These are phyloP conservation scores for Plutella xylostella DNA, from an alignment of 2,888 invertebrate genomes.

Conservation along the genomic window DNA sequence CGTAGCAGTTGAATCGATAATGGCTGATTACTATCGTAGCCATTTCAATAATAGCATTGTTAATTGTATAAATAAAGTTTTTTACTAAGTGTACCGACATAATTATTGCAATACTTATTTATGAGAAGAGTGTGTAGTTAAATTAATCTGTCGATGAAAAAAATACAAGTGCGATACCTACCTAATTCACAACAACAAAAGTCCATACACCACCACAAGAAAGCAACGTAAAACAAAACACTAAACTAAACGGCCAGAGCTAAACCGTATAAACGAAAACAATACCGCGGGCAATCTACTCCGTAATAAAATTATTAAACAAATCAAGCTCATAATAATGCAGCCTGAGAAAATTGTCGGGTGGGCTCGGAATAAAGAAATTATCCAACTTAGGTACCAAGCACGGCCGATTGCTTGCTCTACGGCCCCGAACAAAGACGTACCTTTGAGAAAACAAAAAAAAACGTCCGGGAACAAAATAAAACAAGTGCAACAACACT, in stretches of 20 bases:
- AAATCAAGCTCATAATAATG: constrained; percentile 67
- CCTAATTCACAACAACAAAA: background rate
- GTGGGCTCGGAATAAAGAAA: constrained; percentile 65
- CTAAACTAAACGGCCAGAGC: no score
- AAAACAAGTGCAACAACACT: constrained; percentile 67
- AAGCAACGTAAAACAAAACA: constrained; percentile 4
- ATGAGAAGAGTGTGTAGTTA: background rate
- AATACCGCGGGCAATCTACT: constrained; percentile 39
- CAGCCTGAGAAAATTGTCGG: constrained; percentile 64
- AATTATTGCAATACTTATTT: background rate
- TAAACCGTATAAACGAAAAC: constrained; percentile 40
- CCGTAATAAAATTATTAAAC: constrained; percentile 69
- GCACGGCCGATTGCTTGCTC: constrained; percentile 51
- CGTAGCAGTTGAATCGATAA: background rate
- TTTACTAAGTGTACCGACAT: background rate
- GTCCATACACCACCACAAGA: background rate
- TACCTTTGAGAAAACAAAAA: constrained; percentile 46
- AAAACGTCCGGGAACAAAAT: constrained; percentile 49
- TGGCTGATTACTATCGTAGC: no score
- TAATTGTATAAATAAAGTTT: background rate
- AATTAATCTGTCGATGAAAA: background rate
- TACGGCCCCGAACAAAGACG: constrained; percentile 61
- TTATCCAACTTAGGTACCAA: constrained; percentile 55
- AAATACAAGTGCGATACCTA: no score
- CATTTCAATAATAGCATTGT: no score